phyloP scores from a whole-genome alignment of 2,797 vertebrate species.

The Hippoglossus hippoglossus region DNA sequence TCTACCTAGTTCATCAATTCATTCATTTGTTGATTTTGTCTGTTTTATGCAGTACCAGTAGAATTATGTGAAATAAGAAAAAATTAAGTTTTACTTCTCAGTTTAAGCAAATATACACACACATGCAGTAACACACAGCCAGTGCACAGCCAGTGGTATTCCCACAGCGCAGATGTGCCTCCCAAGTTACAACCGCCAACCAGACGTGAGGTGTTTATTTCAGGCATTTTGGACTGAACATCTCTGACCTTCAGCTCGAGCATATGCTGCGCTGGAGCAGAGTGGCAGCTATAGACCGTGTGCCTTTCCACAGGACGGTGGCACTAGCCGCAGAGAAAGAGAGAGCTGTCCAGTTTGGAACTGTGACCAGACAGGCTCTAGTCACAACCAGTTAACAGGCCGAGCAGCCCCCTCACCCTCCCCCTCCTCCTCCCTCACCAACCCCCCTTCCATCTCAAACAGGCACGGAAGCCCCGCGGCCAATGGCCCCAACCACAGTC shows the following conservation, averaged over 20 bases:
- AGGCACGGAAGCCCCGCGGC: conserved; percentile 74
- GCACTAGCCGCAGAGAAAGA: conserved; percentile 75
- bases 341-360: conserved; percentile 78
- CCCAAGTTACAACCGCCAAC: conserved; percentile 54
- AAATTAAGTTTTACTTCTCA: conserved; percentile 23
- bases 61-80: conserved; percentile 32
- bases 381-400: conserved; percentile 83
- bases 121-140: neutral
- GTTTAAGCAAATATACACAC: neutral
- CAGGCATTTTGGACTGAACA: conserved; percentile 77
- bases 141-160: conserved; percentile 18
- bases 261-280: conserved; percentile 81
- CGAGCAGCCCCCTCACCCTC: conserved; percentile 39
- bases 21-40: too few relatives aligned
- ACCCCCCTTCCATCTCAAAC: conserved; percentile 49
- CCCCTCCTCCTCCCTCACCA: neutral
- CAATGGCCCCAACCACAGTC: conserved; percentile 73
- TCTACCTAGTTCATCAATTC: too few relatives aligned
- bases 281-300: conserved; percentile 61
- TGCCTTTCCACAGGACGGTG: conserved; percentile 76
- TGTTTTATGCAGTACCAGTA: too few relatives aligned
- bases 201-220: conserved; percentile 72
- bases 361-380: conserved; percentile 76
- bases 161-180: conserved; percentile 59
- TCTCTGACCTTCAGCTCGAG: conserved; percentile 84